phyloP scores from a whole-genome alignment of 2,113 vertebrate species.

The Tenebrosternarchus preto region DNA sequence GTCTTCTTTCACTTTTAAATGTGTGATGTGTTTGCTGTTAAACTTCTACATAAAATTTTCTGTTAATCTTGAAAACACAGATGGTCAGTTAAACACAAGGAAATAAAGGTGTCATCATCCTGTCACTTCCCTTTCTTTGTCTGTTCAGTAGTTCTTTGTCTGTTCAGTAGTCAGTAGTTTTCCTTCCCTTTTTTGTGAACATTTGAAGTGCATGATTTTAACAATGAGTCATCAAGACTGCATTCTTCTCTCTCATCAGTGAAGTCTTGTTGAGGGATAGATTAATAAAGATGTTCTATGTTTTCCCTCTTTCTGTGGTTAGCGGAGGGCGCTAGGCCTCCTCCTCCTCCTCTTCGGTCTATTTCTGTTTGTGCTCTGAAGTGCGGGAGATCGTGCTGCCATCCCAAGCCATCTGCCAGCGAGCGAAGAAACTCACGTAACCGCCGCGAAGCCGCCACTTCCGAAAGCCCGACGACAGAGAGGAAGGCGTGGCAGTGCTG shows the following conservation, averaged over 20 bases:
- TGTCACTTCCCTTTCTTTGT: neutral
- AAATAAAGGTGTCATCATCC: neutral
- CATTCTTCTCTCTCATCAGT: neutral
- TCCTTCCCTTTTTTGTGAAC: neutral
- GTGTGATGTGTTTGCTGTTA: neutral
- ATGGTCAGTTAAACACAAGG: neutral
- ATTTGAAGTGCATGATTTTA: neutral
- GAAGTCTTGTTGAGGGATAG: neutral
- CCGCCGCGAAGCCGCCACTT: no score
- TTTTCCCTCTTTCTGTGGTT: neutral
- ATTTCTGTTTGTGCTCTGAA: no score
- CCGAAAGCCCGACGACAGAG: no score
- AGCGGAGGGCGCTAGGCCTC: neutral
- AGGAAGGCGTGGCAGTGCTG: no score
- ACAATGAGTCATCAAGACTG: neutral
- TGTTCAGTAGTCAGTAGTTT: neutral
- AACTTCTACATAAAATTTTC: neutral
- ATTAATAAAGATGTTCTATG: conserved; percentile 27
- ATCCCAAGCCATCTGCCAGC: no score
- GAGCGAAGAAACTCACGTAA: no score
- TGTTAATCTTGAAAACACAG: neutral
- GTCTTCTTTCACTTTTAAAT: neutral
- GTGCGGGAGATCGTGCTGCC: no score
- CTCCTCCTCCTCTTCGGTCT: neutral
- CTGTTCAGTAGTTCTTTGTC: neutral